Conservation (phyloP, 2,888 invertebrate species). For the Orthosia cruda region DNA sequence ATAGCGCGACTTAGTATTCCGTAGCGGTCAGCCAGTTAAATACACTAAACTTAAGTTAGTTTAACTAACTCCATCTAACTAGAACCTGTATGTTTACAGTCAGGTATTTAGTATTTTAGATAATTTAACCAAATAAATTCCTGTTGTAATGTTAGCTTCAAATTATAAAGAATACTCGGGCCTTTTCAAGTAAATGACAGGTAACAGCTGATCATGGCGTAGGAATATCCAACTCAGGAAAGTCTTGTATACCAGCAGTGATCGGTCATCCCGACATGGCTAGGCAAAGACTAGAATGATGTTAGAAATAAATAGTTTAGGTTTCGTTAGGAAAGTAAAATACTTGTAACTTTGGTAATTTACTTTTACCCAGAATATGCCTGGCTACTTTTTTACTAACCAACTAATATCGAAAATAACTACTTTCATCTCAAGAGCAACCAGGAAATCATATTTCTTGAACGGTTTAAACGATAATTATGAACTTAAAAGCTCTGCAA, state of each 20-base stretch:
- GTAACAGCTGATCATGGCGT: background rate
- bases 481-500: conserved; percentile 10
- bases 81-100: conserved; percentile 19
- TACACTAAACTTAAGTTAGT: conserved; percentile 55
- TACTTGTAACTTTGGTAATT: too few relatives aligned
- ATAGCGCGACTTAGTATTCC: conserved; percentile 45
- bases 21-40: conserved; percentile 39
- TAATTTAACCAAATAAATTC: background rate
- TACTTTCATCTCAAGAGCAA: conserved; percentile 8
- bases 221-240: background rate
- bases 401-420: background rate
- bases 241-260: background rate
- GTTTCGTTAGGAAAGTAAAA: background rate
- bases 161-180: background rate
- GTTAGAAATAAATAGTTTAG: background rate
- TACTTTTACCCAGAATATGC: background rate
- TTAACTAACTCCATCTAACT: conserved; percentile 49
- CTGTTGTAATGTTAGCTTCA: conserved; percentile 1
- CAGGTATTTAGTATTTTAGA: background rate
- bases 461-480: conserved; percentile 7
- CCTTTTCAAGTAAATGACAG: background rate
- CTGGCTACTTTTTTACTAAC: background rate
- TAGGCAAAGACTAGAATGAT: background rate
- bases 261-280: background rate
- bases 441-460: conserved; percentile 38